Base-by-base conservation (phyloP, 2,888 invertebrate species). In the Pterobdella sp. region DNA sequence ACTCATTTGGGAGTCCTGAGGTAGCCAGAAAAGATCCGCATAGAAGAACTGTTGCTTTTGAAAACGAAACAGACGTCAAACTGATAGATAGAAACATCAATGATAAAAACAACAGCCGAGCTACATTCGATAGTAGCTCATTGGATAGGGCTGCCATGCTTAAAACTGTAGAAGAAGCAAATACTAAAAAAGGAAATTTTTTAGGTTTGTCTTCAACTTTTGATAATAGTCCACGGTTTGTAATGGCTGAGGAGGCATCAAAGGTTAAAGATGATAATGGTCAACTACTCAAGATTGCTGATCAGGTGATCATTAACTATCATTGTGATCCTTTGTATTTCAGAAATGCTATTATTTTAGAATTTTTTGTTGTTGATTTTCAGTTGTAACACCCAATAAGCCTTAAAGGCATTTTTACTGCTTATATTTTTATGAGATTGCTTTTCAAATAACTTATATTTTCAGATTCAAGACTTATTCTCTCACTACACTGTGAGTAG, bases 401-500 rank as follows among this genome's bases (percentile, higher is more conserved):
- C n/a, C n/a, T n/a, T n/a, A n/a, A n/a, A n/a, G n/a, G n/a, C n/a
- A n/a, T n/a, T n/a, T n/a, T n/a, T n/a, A n/a, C n/a, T n/a, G n/a
- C n/a, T n/a, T n/a, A n/a, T n/a, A n/a, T n/a, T n/a, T n/a, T n/a
- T n/a, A n/a, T n/a, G n/a, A n/a, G n/a, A n/a, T n/a, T n/a, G n/a
- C n/a, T n/a, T n/a, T n/a, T n/a, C n/a, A n/a, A n/a, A n/a, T n/a
- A 14, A 14, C 49, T 14, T 42, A 14, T 22, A 42, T 42, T 22
- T 42, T 22, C 60, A 56, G 60, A 56, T 56, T 26, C 60, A 56
- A 22, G 60, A 56, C 60, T 26, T 56, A 22, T 56, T 56, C n/a
- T 56, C 60, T 22, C 60, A 56, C 60, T 56, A 56, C 60, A 56
- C 60, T 3, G 60, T 56, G 60, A 56, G 60, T 22, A 56, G 60